A percentile compares a stretch with the other conserved stretches of the same genome.
These are phyloP conservation scores for Scolopax mira DNA, from an alignment of 2,113 vertebrate genomes.

Conservation along the genomic window DNA sequence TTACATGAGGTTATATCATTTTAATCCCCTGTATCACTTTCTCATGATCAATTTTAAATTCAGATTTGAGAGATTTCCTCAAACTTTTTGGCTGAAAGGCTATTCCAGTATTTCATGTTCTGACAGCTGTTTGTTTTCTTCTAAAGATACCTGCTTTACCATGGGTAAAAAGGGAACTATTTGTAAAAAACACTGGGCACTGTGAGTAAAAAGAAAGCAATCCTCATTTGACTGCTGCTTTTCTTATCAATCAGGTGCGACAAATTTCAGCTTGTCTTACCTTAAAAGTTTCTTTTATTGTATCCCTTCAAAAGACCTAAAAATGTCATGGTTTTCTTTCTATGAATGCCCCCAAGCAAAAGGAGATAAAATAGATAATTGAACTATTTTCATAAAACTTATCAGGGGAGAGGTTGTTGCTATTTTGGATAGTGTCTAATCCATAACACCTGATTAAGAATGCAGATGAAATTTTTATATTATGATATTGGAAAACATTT, in stretches of 20 bases:
- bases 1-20: background rate
- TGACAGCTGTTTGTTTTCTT: background rate
- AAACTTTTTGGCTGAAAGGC: background rate
- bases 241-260: background rate
- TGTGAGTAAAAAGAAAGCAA: background rate
- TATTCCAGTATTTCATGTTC: background rate
- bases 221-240: background rate
- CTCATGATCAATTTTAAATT: background rate
- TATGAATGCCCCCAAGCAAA: background rate
- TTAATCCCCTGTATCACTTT: background rate
- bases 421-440: background rate
- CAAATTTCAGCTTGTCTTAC: background rate
- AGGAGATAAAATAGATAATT: background rate
- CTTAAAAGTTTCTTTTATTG: background rate
- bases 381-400: background rate
- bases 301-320: background rate
- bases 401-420: rapidly evolving
- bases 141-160: background rate
- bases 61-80: background rate
- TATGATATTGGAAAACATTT: background rate
- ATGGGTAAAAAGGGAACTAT: background rate
- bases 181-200: background rate
- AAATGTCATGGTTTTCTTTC: background rate
- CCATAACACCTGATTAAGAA: background rate
- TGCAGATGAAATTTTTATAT: background rate